phyloP scores from a whole-genome alignment of 2,113 vertebrate species.

The Rattus rattus region DNA sequence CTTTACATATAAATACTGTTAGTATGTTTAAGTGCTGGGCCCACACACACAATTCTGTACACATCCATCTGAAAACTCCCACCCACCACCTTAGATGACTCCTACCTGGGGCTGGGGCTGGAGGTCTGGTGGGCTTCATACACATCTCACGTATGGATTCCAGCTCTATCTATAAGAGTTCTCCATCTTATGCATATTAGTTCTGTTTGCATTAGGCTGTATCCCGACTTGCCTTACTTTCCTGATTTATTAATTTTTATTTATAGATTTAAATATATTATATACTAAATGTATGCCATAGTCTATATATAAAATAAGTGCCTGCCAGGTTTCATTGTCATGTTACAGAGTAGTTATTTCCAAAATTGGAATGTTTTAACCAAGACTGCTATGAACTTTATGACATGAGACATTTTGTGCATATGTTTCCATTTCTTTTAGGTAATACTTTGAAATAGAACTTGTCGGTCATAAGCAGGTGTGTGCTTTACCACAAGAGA shows the following conservation, averaged over 20 bases:
- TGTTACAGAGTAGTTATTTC: not conserved
- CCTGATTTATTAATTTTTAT: not conserved
- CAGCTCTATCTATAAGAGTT: not conserved
- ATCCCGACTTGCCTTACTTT: not conserved
- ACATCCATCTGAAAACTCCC: not conserved
- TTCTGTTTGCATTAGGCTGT: not conserved
- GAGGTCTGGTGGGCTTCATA: not conserved
- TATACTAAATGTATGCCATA: not conserved
- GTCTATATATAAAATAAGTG: not conserved
- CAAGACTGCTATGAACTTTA: not conserved
- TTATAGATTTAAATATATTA: not conserved
- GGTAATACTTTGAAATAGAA: not conserved
- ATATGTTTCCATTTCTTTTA: constrained; percentile 37
- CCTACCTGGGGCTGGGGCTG: not conserved
- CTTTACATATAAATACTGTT: not conserved
- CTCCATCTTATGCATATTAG: not conserved
- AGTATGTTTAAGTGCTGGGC: not conserved
- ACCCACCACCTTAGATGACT: not conserved
- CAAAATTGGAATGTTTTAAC: not conserved
- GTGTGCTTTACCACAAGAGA: constrained; percentile 11
- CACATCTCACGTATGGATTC: not conserved
- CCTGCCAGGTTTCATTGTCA: not conserved
- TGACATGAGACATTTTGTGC: not conserved
- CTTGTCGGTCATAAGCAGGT: not conserved
- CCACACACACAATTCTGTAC: not conserved